phyloP scores from a whole-genome alignment of 2,113 vertebrate species.

The western clawed frog (Xenopus tropicalis) region UCB_Xtro_10.0 CM004447.2:74474001-74474500 shows the following conservation, averaged over 20 bases:
- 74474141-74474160: neutral
- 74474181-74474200: slow-evolving; percentile 36
- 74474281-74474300: slow-evolving; percentile 51
- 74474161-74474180: slow-evolving; percentile 47
- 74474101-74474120: no score
- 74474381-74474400: slow-evolving; percentile 53
- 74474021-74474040: no score
- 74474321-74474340: slow-evolving; percentile 61
- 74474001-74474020: no score
- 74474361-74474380: slow-evolving; percentile 49
- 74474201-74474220: slow-evolving; percentile 44
- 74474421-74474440: no score
- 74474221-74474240: slow-evolving; percentile 54
- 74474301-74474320: slow-evolving; percentile 58
- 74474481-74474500: no score
- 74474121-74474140: slow-evolving; percentile 41
- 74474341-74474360: slow-evolving; percentile 60
- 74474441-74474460: no score
- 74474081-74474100: no score
- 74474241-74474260: slow-evolving; percentile 59
- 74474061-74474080: no score
- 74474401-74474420: slow-evolving; percentile 39
- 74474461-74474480: no score
- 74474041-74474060: no score
- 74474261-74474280: slow-evolving; percentile 61